Conservation (phyloP, 2,797 vertebrate species). For the Trematomus bernacchii region DNA sequence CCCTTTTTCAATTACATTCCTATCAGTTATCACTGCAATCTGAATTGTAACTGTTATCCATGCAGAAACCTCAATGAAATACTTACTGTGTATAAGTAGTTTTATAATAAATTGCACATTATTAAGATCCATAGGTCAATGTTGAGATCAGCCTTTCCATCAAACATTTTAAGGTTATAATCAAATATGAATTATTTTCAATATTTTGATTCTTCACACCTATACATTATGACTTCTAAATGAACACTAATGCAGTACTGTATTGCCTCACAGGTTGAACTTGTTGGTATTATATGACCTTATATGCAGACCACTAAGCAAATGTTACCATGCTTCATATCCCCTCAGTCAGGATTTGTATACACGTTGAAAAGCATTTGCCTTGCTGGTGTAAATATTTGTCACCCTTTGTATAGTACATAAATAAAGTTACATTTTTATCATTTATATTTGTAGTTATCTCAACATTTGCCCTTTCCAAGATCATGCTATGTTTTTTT, state of each 20-base stretch:
- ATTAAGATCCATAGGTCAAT: background rate
- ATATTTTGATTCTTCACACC: background rate
- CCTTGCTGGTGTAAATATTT: constrained; percentile 47
- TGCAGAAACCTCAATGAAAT: constrained; percentile 31
- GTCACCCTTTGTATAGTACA: constrained; percentile 58
- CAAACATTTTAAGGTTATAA: background rate
- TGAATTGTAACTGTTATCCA: constrained; percentile 5
- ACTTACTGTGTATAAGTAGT: constrained; percentile 43
- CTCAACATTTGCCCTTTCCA: background rate
- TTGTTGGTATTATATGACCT: constrained; percentile 26
- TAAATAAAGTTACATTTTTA: constrained; percentile 56
- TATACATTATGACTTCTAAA: background rate
- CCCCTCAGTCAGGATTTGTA: constrained; percentile 10
- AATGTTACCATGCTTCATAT: background rate
- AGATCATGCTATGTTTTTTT: background rate
- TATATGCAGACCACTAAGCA: constrained; percentile 37
- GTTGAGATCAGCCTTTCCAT: background rate
- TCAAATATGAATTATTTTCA: background rate
- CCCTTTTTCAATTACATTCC: background rate
- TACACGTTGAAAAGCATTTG: constrained; percentile 1
- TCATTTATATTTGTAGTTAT: background rate
- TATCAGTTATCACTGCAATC: background rate
- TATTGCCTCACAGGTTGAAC: background rate
- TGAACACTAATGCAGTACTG: constrained; percentile 12
- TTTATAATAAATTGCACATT: background rate